Evolutionary conservation across 2,888 invertebrate species (phyloP), one percentile per base, ranked within the genome.

Genomic region (Cerastis leucographa): DNA sequence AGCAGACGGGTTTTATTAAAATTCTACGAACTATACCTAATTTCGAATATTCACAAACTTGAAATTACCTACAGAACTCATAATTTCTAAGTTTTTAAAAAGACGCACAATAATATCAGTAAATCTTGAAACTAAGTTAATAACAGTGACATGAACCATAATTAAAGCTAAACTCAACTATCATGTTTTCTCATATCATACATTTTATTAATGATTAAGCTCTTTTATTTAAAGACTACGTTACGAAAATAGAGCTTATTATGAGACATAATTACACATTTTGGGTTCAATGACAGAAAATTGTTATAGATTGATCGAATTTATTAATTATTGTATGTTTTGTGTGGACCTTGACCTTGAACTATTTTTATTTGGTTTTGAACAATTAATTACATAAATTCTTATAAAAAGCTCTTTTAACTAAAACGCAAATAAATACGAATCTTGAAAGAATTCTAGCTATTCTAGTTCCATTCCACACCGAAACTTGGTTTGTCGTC

Each of bases 401-500:
- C 35, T 35, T n/a, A 42, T 9, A 64, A 8, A 35, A 51, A 54
- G 17, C n/a, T 17, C 29, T 62, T 19, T 8, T 11, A 71, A 71
- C 17, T 44, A 54, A 67, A 79, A 49, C 22, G 11, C n/a, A 22
- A 35, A 46, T 29, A 25, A 35, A 35, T 35, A 35, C n/a, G 6
- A 51, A 67, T 44, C 35, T 22, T 76, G 40, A 35, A 46, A 29
- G 17, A 70, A 72, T 54, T 54, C 44, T 54, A 59, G 22, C n/a
- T 62, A 69, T 71, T 71, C 35, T 29, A 59, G 66, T 70, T 62
- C 14, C n/a, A 82, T 70, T 67, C 59, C 42, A 71, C 29, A 65
- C 49, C 4, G 56, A 71, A 75, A 80, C 68, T 71, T 56, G 71
- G 61, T 80, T 66, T 74, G 68, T 69, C 84, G 69, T 64, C 76